Conservation (phyloP, 2,113 vertebrate genomes). For the Erinaceus europaeus region DNA sequence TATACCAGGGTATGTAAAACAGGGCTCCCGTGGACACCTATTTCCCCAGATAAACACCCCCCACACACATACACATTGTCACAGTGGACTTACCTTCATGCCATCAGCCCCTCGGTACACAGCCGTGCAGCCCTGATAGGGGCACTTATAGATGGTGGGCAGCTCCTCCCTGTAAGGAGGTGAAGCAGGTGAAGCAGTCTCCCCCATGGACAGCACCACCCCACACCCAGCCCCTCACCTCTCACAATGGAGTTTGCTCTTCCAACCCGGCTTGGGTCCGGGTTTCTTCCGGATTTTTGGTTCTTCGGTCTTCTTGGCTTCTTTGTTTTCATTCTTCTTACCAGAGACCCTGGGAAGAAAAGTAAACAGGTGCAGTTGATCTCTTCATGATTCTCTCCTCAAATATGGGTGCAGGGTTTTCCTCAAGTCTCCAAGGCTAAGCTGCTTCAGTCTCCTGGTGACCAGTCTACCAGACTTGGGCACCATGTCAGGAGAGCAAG, state of each 20-base stretch:
- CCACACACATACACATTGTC: no score
- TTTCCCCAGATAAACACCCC: no score
- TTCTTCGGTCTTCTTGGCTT: constrained; percentile 79
- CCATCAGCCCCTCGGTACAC: constrained; percentile 95
- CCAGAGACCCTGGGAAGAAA: constrained; percentile 67
- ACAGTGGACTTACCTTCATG: constrained; percentile 89
- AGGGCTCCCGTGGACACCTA: no score
- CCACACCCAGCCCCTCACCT: constrained; percentile 76
- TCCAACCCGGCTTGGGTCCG: constrained; percentile 97
- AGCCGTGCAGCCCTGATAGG: constrained; percentile 94
- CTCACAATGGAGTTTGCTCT: constrained; percentile 92
- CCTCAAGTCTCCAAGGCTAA: no score
- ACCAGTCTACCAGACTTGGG: no score
- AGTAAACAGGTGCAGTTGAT: neutral
- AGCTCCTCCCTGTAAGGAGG: constrained; percentile 91
- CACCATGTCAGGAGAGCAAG: no score
- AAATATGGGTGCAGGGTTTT: no score
- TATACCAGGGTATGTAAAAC: no score
- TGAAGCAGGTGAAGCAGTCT: neutral
- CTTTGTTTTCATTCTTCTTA: constrained; percentile 81
- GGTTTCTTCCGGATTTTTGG: constrained; percentile 93
- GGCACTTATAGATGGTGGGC: constrained; percentile 98
- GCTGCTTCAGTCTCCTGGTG: no score
- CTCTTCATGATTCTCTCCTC: no score
- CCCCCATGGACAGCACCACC: accelerated